Base-by-base conservation (phyloP, 2,888 invertebrate species). In the Tyria jacobaeae region DNA sequence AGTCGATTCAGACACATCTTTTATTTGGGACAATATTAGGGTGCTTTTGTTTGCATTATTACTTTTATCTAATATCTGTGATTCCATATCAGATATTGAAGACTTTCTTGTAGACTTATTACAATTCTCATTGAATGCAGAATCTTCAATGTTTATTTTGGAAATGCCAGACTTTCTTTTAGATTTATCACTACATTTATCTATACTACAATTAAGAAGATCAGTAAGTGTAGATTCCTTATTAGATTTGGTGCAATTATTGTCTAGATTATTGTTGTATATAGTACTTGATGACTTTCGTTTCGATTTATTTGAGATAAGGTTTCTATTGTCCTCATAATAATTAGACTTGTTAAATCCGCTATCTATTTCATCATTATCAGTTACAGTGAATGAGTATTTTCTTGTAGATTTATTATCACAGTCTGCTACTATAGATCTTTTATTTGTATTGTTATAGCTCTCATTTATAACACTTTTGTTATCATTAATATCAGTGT, bases 1-100 rank as follows among this genome's bases (percentile, higher is more conserved):
- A 64, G 82, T 86, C 6, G 70, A 64, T 25, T 75, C 66, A 25
- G 89, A 86, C 7, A 78, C 53, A 66, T 91, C 89, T 80, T 88
- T 90, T n/a, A 89, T 68, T 75, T 89, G 85, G 56, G 92, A 89
- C 56, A 90, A 68, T 51, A 90, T 81, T 41, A 91, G 76, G 21
- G 89, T 92, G 68, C 85, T 91, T 78, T 75, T 75, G 44, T 64
- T 73, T 51, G 57, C 67, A 24, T 57, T 62, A 10, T 57, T 68
- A 56, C 71, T 66, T 49, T 72, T 70, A 55, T 74, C 63, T 34
- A 66, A 53, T 41, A 12, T 50, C 37, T 48, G 62, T 31, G 76
- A 78, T 37, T 78, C 57, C 14, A 37, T 47, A 1, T 48, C 60
- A 21, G 70, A 71, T 25, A 68, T 35, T 12, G 81, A 80, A 34